These are phyloP conservation scores for Pharmacophagus antenor DNA, from an alignment of 2,888 invertebrate species.

Conservation along the genomic window DNA sequence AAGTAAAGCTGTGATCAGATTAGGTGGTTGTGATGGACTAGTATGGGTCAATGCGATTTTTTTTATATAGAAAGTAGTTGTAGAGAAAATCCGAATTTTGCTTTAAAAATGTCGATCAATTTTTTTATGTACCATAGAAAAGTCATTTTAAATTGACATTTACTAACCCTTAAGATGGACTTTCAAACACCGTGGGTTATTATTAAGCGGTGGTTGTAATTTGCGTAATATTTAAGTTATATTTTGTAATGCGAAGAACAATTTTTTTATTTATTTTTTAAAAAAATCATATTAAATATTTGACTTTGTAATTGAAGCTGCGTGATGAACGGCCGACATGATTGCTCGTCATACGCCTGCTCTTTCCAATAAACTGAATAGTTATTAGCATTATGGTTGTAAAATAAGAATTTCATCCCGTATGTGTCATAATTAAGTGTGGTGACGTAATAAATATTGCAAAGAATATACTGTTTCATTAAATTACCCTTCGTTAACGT, in stretches of 20 bases:
- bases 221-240: neutral
- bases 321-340: constrained; percentile 37
- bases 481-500: no score
- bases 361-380: constrained; percentile 51
- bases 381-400: constrained; percentile 58
- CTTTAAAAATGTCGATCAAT: constrained; percentile 55
- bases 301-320: constrained; percentile 30
- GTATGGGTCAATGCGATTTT: constrained; percentile 59
- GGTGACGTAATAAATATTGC: constrained; percentile 68
- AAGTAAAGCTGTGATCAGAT: constrained; percentile 75
- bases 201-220: neutral
- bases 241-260: neutral
- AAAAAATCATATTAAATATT: no score
- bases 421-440: constrained; percentile 74
- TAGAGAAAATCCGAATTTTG: constrained; percentile 57
- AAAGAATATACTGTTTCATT: constrained; percentile 34
- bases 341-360: constrained; percentile 40
- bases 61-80: constrained; percentile 50
- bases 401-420: constrained; percentile 66
- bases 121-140: constrained; percentile 47
- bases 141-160: constrained; percentile 13
- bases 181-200: neutral
- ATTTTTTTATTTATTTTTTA: constrained; percentile 12
- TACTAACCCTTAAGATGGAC: neutral
- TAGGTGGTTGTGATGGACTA: constrained; percentile 74